phyloP scores from a whole-genome alignment of 2,797 vertebrate species.

The Todus mexicanus region DNA sequence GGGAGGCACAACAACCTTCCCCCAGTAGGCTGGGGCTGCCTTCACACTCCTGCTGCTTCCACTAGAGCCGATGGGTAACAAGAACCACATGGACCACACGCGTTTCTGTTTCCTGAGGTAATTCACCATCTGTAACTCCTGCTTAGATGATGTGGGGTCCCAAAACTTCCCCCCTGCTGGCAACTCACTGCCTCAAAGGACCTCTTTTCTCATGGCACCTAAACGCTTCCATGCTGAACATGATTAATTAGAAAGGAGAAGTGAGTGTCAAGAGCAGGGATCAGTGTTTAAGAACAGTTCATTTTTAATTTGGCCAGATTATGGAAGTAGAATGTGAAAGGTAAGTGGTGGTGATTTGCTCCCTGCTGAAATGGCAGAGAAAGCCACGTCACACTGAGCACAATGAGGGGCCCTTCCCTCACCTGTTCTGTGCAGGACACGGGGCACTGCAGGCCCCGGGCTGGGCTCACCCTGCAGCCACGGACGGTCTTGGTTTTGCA shows the following conservation, averaged over 20 bases:
- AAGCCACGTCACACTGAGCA: not conserved
- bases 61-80: not conserved
- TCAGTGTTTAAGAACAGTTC: not conserved
- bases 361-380: not conserved
- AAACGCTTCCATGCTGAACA: not conserved
- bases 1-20: not conserved
- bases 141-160: not conserved
- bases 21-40: not conserved
- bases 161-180: not conserved
- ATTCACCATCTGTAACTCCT: constrained; percentile 4
- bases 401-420: not conserved
- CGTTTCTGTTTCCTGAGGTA: not conserved
- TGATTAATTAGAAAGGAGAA: not conserved
- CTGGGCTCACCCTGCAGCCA: not conserved
- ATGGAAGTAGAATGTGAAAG: not conserved
- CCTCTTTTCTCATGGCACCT: not conserved
- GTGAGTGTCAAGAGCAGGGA: not conserved
- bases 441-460: not conserved
- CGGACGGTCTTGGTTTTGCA: not conserved
- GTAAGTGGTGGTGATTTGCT: not conserved
- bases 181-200: not conserved
- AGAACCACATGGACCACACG: constrained; percentile 33
- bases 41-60: accelerated
- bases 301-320: constrained; percentile 9
- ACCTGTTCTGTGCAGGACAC: not conserved